These are phyloP conservation scores for Dioctria linearis DNA, from an alignment of 2,888 invertebrate species.

Conservation along the genomic window DNA sequence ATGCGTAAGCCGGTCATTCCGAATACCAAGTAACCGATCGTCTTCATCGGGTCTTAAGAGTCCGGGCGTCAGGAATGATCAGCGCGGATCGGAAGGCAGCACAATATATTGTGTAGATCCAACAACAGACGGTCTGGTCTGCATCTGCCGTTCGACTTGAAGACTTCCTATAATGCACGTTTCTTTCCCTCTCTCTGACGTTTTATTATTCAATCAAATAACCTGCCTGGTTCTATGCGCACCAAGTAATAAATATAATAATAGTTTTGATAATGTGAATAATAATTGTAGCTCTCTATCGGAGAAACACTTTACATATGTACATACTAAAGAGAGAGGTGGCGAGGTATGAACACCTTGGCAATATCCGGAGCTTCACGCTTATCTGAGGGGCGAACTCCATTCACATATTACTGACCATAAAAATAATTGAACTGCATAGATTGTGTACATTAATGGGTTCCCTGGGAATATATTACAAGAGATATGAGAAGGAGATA, in stretches of 20 bases:
- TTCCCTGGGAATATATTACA: not conserved
- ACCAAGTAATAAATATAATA: constrained; percentile 45
- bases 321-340: not conserved
- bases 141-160: constrained; percentile 42
- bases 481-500: not conserved
- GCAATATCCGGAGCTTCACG: constrained; percentile 36
- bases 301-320: not conserved
- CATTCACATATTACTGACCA: constrained; percentile 10
- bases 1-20: constrained; percentile 47
- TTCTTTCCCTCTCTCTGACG: not conserved
- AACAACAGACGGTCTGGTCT: constrained; percentile 35
- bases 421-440: constrained; percentile 41
- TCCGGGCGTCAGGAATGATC: not conserved
- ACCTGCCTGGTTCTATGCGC: constrained; percentile 19
- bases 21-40: constrained; percentile 43
- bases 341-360: constrained; percentile 6
- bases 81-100: not conserved
- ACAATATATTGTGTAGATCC: not conserved
- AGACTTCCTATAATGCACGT: constrained; percentile 35
- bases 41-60: not conserved
- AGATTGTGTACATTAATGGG: constrained; percentile 9
- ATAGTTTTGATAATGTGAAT: constrained; percentile 51
- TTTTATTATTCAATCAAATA: constrained; percentile 47
- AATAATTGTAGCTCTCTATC: constrained; percentile 9
- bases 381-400: not conserved